A percentile compares a stretch with the other conserved stretches of the same genome.
Conservation (phyloP, 2,113 vertebrate species). For the Chascanopsetta lugubris region DNA sequence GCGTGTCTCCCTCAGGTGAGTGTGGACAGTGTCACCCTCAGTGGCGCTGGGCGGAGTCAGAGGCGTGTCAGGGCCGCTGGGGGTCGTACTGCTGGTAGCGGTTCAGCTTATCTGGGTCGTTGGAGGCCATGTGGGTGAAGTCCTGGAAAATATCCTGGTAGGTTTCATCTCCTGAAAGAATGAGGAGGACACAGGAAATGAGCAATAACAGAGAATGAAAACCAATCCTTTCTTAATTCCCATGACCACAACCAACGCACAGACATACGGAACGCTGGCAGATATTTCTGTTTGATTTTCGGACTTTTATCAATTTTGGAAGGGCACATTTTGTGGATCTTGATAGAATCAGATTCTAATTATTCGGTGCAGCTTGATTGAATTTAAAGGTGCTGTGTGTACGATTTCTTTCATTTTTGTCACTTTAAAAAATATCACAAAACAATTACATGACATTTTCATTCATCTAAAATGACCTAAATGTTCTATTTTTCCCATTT, state of each 20-base stretch:
- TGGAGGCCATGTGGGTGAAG: constrained; percentile 98
- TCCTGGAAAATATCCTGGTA: constrained; percentile 99
- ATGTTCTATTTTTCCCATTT: too few relatives aligned
- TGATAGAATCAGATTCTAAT: too few relatives aligned
- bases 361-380: too few relatives aligned
- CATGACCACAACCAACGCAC: too few relatives aligned
- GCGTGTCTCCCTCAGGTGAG: neutral
- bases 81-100: constrained; percentile 89
- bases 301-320: too few relatives aligned
- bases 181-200: neutral
- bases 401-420: too few relatives aligned
- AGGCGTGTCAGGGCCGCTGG: constrained; percentile 80
- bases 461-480: too few relatives aligned
- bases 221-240: too few relatives aligned
- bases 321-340: too few relatives aligned
- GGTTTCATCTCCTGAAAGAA: constrained; percentile 90
- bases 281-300: neutral
- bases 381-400: too few relatives aligned
- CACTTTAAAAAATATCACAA: too few relatives aligned
- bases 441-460: too few relatives aligned
- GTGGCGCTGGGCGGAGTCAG: neutral
- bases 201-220: neutral
- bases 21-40: neutral
- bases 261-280: neutral
- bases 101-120: constrained; percentile 95